Conservation (phyloP, 2,113 vertebrate species). For the Seriola aureovittata region DNA sequence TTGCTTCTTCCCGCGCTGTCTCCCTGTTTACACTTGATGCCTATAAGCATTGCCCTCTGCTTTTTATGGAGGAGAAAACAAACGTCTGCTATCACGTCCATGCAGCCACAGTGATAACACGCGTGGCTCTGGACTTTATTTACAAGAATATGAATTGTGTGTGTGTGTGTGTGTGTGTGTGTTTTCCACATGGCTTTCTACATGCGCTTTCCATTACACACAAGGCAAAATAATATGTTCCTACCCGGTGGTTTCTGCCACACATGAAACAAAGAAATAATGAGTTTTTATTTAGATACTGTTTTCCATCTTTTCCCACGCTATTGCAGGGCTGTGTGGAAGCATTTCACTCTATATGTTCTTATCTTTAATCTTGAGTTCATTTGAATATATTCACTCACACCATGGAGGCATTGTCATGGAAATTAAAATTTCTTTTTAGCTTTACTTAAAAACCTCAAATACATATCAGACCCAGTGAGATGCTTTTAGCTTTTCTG, state of each 20-base stretch:
- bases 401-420: neutral
- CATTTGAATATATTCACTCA: neutral
- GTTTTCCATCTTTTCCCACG: slow-evolving; percentile 27
- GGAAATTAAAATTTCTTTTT: neutral
- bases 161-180: slow-evolving; percentile 9
- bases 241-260: slow-evolving; percentile 28
- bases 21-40: slow-evolving; percentile 41
- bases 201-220: slow-evolving; percentile 50
- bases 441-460: neutral
- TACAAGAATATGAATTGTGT: slow-evolving; percentile 42
- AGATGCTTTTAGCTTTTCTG: neutral
- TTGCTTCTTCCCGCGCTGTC: neutral
- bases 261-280: slow-evolving; percentile 54
- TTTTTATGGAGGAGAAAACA: slow-evolving; percentile 39
- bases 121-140: slow-evolving; percentile 45
- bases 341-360: neutral
- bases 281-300: slow-evolving; percentile 45
- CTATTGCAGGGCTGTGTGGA: neutral
- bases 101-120: slow-evolving; percentile 48
- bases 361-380: neutral
- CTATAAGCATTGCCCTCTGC: slow-evolving; percentile 26
- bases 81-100: slow-evolving; percentile 49
- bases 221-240: slow-evolving; percentile 40
- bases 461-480: neutral
- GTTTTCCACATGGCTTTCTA: slow-evolving; percentile 19